These are phyloP conservation scores for Drosophila peninsularis DNA, from an alignment of 2,888 invertebrate species.

Conservation along the genomic window DNA sequence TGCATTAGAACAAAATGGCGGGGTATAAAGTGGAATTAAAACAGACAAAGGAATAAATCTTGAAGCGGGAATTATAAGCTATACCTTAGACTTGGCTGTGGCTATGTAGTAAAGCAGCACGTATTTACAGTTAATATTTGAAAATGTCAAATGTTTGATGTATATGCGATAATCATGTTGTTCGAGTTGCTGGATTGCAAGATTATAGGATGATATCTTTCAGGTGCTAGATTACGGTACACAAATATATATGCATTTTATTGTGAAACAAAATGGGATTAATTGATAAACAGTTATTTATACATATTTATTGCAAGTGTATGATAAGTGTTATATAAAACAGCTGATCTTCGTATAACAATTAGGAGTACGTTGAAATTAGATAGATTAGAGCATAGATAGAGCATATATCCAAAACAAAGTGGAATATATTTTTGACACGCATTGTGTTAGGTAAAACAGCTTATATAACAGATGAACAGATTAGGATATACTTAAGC, in stretches of 20 bases:
- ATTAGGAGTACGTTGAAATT: neutral
- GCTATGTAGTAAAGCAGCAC: neutral
- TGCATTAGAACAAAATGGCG: neutral
- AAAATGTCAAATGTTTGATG: neutral
- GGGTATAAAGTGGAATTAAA: neutral
- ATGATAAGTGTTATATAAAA: neutral
- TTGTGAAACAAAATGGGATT: neutral
- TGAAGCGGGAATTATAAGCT: neutral
- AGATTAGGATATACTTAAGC: neutral
- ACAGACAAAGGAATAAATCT: neutral
- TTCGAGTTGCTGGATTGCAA: neutral
- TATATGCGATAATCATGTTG: neutral
- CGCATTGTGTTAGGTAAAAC: too few relatives aligned
- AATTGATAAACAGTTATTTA: conserved; percentile 4
- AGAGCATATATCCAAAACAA: too few relatives aligned
- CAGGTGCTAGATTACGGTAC: neutral
- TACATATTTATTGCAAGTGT: neutral
- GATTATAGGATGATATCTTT: neutral
- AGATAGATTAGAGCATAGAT: too few relatives aligned
- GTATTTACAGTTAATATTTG: neutral
- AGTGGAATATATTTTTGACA: too few relatives aligned
- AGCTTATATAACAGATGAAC: neutral
- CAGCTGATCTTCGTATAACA: neutral
- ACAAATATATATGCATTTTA: neutral
- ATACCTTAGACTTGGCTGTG: neutral